Percentiles rank a stretch among this genome's conserved stretches.
phyloP scores from a whole-genome alignment of 2,113 vertebrate species.

The Bubo blakistoni region DNA sequence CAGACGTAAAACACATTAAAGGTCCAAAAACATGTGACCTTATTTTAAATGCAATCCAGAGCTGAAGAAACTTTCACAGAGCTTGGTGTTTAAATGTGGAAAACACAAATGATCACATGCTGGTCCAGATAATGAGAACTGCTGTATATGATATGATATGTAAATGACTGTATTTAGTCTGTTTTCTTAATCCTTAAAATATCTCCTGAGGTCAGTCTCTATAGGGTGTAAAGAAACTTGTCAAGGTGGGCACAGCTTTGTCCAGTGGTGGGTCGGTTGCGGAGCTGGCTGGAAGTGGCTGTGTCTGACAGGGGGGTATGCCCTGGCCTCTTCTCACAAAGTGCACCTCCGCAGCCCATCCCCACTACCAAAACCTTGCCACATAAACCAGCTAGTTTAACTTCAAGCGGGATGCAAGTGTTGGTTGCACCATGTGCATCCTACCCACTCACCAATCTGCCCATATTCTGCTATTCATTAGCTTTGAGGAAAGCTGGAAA shows the following conservation, averaged over 20 bases:
- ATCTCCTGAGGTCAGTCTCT: not conserved
- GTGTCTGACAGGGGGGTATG: not conserved
- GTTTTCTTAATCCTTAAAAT: not conserved
- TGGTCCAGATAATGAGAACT: not conserved
- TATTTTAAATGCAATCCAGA: not conserved
- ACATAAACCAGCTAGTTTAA: not conserved
- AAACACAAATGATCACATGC: not conserved
- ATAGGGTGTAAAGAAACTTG: not conserved
- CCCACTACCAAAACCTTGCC: not conserved
- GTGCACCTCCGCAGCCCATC: rapidly evolving
- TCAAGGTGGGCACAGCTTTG: not conserved
- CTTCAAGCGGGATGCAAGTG: not conserved
- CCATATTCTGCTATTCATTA: not conserved
- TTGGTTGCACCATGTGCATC: not conserved
- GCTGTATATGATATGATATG: not conserved
- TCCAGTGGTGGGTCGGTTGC: not conserved
- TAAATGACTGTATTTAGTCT: not conserved
- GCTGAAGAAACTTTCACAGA: not conserved
- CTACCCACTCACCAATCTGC: not conserved
- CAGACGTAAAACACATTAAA: not conserved
- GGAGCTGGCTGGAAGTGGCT: not conserved
- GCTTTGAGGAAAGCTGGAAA: not conserved
- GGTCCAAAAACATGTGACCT: not conserved
- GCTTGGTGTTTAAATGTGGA: not conserved
- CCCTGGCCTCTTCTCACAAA: not conserved